Percentiles rank a stretch among this genome's conserved stretches.
phyloP scores from a whole-genome alignment of 2,888 invertebrate genomes.

The Mantis religiosa region DNA sequence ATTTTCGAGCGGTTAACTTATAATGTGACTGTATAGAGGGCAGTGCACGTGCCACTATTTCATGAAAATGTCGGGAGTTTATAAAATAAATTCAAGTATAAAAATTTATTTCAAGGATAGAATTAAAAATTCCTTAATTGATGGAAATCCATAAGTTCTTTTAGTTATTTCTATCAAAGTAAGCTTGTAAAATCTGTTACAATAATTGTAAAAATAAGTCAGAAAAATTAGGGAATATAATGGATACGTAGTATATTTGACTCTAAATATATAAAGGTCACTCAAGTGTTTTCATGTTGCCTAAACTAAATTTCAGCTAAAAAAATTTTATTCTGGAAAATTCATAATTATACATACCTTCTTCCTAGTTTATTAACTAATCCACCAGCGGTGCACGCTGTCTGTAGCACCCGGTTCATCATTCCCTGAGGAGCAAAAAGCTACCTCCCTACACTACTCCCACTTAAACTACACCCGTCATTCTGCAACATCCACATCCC shows the following conservation, averaged over 20 bases:
- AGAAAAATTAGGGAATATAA: neutral
- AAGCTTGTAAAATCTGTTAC: neutral
- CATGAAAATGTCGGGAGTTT: neutral
- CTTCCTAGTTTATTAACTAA: too few species aligned
- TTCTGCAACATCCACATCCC: too few species aligned
- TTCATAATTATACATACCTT: too few species aligned
- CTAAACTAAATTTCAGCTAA: too few species aligned
- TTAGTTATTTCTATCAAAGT: neutral
- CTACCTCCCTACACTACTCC: too few species aligned
- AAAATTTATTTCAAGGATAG: neutral
- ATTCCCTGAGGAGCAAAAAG: too few species aligned
- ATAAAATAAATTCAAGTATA: neutral
- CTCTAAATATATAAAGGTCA: neutral
- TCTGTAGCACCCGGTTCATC: too few species aligned
- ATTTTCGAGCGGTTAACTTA: too few species aligned
- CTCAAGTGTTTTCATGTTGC: too few species aligned
- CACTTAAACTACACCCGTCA: too few species aligned
- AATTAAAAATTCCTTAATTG: neutral
- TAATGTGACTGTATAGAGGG: neutral
- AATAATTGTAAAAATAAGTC: neutral
- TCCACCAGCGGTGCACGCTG: too few species aligned
- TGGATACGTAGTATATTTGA: neutral
- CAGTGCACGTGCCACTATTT: neutral
- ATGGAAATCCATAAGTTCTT: neutral
- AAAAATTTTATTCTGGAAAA: too few species aligned